Base-by-base conservation (phyloP, 23 tunicate species). In the Trididemnum miniatum region DNA sequence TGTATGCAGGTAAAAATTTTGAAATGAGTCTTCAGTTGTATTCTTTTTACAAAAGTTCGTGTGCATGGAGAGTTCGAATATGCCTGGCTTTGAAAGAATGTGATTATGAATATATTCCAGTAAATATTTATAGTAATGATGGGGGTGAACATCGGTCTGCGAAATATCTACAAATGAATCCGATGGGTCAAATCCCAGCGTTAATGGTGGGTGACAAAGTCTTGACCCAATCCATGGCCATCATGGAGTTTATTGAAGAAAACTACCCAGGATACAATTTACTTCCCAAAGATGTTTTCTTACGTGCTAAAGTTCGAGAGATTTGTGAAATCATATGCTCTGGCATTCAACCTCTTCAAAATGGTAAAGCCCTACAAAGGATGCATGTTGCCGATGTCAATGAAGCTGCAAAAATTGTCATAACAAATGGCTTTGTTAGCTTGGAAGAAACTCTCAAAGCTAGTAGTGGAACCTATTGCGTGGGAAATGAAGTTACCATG, bases 271-370 rank as follows among this genome's bases (percentile, higher is more conserved):
- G 90, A 34, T 36, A 66, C 0, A 33, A 29, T 2, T 65, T 88
- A n/a, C 72, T 88, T 5, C 93, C 93, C 32, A 49, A 76, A 4
- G 93, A 88, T 71, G 27, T 83, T 15, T 37, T n/a, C 32, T 40
- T 28, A 0, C 34, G 72, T 20, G 81, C 87, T 7, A 88, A 76
- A 83, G 93, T 88, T 34, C 71, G 87, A 67, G 83, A 88, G 35
- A 31, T 82, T 26, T 88, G 93, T 83, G 93, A 88, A 78, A 72
- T 66, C 20, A 82, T 82, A 49, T 67, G 65, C 32, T 82, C 86
- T 50, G 96, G 96, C 20, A 90, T 85, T 31, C 96, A 90, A 34
- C 96, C 96, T 1, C 29, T 90, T 15, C 96, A 90, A 67, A 90
- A 90, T 57, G 62, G 64, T 4, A 22, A 54, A 22, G 90, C 82